Evolutionary conservation across 2,113 vertebrate species (phyloP), one percentile per base, ranked within the genome.

Genomic region (Cynoglossus semilaevis): DNA sequence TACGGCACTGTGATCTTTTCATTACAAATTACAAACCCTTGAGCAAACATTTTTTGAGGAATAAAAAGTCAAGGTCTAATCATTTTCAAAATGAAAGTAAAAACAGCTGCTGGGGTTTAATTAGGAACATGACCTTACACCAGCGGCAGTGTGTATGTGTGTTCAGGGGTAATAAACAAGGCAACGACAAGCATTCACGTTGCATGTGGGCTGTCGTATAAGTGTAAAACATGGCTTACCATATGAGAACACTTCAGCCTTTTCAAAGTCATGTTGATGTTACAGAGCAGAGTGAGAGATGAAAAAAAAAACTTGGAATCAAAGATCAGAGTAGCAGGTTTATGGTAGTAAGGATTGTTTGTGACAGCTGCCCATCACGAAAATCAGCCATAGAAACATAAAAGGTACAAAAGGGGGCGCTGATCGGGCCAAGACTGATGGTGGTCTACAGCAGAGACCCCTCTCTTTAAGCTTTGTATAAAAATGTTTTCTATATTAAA

Each of bases 21-120:
- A 87, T 90, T 82, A 84, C 81, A 89, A 89, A 87, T 81, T 88
- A 84, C 79, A 89, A 89, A 82, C 85, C 89, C 85, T 45, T 79
- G 88, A 92, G 78, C 83, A 90, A 91, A 87, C 88, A 83, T 87
- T 90, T 87, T 89, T 86, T 84, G 70, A 46, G 58, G 71, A 89
- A 83, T 83, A 86, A 85, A 85, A 89, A 88, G 85, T 86, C 84
- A 89, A 90, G 81, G 86, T 90, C 87, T 90, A 91, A 91, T 90
- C 79, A 90, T 90, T 91, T 90, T 88, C 74, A 83, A 91, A 89
- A 83, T 86, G 56, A 90, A 92, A 93, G 83, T 85, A 88, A 90
- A 88, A 92, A 88, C 89, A 93, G 85, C 90, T 92, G 90, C 77
- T 66, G 70, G 58, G 76, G 77, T 88, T 91, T 90, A 90, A 92